Base-by-base conservation (phyloP, 1,140 invertebrate genomes). In the Macrotrachela quadricornifera region DNA sequence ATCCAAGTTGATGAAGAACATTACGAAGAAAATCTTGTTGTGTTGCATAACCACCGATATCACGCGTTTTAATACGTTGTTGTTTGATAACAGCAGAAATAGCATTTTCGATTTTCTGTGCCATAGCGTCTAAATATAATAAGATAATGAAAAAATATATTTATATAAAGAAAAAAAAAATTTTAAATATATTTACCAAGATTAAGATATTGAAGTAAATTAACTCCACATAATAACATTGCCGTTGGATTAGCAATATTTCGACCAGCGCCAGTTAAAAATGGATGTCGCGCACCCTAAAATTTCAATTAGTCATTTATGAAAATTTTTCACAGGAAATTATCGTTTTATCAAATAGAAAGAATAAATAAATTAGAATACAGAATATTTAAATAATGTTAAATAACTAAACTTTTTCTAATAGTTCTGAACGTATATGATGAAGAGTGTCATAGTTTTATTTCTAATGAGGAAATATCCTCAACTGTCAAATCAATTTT, bases 181-280 rank as follows among this genome's bases (percentile, higher is more conserved):
- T n/a, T n/a, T n/a, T n/a, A n/a, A n/a, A n/a, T n/a, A 4, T 8
- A 30, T 4, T 8, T 30, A 30, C 21, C 21, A 4, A 30, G 74
- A 71, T 95, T 90, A 37, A 94, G 78, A 69, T 99, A 91, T 48
- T 80, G 76, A 16, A 99, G 69, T 75, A 99, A 77, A 72, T 96
- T 95, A 21, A 87, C 82, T 36, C 83, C 79, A 63, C 84, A 87
- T 1, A 97, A 71, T 58, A 99, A 63, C 79, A 96, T 91, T 14
- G 90, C 91, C 14, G 88, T 96, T 38, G 92, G 92, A 72, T 97
- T 97, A 14, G 94, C 92, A 51, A 96, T 82, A 69, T 96, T 90
- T 72, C 91, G 94, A 49, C 92, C 92, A 10, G 90, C 86, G 56
- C 85, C 91, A 69, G 90, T 84, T 8, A 85, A 81, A 71, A 85